A percentile compares a stretch with the other conserved stretches of the same genome.
Conservation (phyloP, 2,797 vertebrate species). For the Danionella dracula region DNA sequence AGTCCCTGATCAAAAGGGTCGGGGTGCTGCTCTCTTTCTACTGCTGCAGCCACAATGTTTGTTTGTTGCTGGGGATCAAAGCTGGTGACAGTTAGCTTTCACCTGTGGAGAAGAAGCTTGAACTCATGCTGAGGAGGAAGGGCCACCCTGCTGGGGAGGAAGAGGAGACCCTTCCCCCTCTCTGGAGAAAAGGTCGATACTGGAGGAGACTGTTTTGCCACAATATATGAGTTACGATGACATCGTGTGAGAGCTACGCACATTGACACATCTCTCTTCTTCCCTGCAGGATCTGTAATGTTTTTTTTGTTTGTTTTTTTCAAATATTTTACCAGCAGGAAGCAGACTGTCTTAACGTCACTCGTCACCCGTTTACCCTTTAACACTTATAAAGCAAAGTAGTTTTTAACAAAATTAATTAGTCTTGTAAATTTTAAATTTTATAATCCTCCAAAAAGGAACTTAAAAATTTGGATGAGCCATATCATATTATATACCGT, state of each 20-base stretch:
- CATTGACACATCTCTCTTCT: conserved; percentile 49
- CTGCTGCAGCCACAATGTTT: conserved; percentile 40
- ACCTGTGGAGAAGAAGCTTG: conserved; percentile 69
- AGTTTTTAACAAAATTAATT: too few species aligned
- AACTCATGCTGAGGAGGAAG: conserved; percentile 64
- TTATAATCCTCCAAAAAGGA: too few species aligned
- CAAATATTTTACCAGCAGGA: conserved; percentile 52
- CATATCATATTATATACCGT: too few species aligned
- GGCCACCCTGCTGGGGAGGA: conserved; percentile 69
- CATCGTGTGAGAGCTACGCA: conserved; percentile 59
- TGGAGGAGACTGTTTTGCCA: conserved; percentile 67
- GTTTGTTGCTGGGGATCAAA: conserved; percentile 74
- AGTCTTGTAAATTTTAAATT: too few species aligned
- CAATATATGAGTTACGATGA: conserved; percentile 64
- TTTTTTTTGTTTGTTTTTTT: conserved; percentile 76
- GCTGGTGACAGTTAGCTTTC: conserved; percentile 77
- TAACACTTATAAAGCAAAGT: too few species aligned
- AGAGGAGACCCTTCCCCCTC: conserved; percentile 46
- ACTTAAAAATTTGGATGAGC: too few species aligned
- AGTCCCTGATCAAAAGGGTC: conserved; percentile 74
- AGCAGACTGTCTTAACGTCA: conserved; percentile 42
- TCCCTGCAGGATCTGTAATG: conserved; percentile 63
- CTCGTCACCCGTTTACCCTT: conserved; percentile 1
- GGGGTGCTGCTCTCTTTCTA: conserved; percentile 59
- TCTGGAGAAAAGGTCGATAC: conserved; percentile 47